phyloP scores from a whole-genome alignment of 2,113 vertebrate genomes.

The Trogon surrucura region DNA sequence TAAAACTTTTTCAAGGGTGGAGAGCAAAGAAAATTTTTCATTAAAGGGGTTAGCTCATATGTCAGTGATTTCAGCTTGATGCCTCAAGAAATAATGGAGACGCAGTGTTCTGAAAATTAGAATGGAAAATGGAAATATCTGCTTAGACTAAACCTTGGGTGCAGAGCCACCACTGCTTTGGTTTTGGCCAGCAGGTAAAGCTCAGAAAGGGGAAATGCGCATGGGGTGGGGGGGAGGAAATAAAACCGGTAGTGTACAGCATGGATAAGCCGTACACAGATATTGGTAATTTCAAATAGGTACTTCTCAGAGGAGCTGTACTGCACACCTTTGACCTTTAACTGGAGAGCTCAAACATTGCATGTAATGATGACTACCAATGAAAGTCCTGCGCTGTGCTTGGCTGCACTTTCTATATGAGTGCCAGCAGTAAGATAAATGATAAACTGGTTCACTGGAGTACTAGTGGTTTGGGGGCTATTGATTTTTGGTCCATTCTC shows the following conservation, averaged over 20 bases:
- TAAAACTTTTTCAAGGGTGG: background rate
- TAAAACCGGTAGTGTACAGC: background rate
- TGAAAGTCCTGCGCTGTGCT: slow-evolving; percentile 82
- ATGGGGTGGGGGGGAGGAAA: rapidly evolving
- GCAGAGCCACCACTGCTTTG: background rate
- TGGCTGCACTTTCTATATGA: slow-evolving; percentile 86
- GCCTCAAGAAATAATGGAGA: background rate
- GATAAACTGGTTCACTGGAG: slow-evolving; percentile 85
- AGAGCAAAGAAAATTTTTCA: background rate
- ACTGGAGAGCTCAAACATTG: slow-evolving; percentile 75
- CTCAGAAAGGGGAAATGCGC: background rate
- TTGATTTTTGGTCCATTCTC: slow-evolving; percentile 89
- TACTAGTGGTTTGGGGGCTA: slow-evolving; percentile 87
- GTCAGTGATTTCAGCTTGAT: background rate
- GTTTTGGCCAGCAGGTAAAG: background rate
- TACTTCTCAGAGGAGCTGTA: slow-evolving; percentile 68
- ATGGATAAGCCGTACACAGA: slow-evolving; percentile 23
- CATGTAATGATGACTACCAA: slow-evolving; percentile 80
- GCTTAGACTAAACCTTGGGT: background rate
- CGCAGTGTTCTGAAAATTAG: background rate
- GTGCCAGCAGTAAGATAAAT: slow-evolving; percentile 88
- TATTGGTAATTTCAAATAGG: slow-evolving; percentile 65
- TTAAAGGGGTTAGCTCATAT: background rate
- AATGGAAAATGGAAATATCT: background rate
- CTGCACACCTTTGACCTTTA: slow-evolving; percentile 79